Conservation (phyloP, 2,797 vertebrate species). For the Halcyon chelicuti region DNA sequence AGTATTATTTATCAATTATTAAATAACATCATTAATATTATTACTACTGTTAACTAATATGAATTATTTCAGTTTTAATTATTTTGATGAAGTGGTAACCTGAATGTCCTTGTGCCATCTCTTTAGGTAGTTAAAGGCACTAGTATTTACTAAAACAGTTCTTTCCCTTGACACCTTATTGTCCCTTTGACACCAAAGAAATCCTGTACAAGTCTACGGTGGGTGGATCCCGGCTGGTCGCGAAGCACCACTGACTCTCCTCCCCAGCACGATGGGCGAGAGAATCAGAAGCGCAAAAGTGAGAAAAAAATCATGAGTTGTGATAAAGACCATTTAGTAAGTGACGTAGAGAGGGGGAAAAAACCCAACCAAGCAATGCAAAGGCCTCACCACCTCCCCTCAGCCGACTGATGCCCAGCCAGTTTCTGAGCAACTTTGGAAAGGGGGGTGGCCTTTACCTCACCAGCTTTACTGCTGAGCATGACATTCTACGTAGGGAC, state of each 20-base stretch:
- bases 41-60: not conserved
- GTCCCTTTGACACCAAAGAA: not conserved
- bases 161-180: not conserved
- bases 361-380: no score
- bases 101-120: not conserved
- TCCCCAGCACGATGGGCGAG: no score
- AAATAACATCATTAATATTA: not conserved
- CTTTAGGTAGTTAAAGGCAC: not conserved
- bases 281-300: no score
- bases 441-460: not conserved
- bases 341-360: no score
- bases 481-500: accelerated
- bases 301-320: no score
- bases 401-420: not conserved
- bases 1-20: not conserved
- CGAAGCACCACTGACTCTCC: not conserved
- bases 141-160: not conserved
- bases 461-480: not conserved
- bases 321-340: no score
- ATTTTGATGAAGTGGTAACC: not conserved
- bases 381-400: no score
- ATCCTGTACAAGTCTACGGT: no score
- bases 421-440: not conserved
- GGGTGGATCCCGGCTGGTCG: accelerated
- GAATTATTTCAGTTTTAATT: not conserved